Conservation (phyloP, 1,140 invertebrate genomes). For the Myzus persicae region DNA sequence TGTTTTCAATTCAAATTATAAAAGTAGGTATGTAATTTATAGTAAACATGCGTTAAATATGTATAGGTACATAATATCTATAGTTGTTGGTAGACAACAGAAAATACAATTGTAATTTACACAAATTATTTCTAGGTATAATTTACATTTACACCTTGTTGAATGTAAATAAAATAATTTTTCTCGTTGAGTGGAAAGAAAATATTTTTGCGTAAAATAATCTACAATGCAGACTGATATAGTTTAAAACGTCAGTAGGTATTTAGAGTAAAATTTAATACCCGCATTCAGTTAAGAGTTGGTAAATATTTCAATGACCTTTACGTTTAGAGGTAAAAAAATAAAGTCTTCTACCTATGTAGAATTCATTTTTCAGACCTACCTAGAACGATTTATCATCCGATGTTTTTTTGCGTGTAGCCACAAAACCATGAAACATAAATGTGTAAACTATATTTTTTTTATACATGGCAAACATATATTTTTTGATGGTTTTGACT, state of each 20-base stretch:
- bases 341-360: background rate
- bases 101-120: background rate
- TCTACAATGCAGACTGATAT: background rate
- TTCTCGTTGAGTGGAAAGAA: background rate
- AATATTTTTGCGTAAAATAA: background rate
- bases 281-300: background rate
- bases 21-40: background rate
- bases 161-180: background rate
- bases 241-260: background rate
- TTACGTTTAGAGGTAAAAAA: background rate
- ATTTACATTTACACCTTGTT: background rate
- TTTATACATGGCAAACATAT: background rate
- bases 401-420: background rate
- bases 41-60: background rate
- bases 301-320: background rate
- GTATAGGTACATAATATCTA: too few species aligned
- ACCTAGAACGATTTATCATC: constrained; percentile 8
- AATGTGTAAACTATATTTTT: background rate
- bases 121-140: background rate
- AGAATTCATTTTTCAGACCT: constrained; percentile 15
- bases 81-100: background rate
- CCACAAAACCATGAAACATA: background rate
- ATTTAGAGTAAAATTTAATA: background rate
- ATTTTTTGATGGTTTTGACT: constrained; percentile 18
- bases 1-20: background rate